Evolutionary conservation across 2,888 invertebrate genomes (phyloP).

Genomic region (Rhamnusium bicolor): DNA sequence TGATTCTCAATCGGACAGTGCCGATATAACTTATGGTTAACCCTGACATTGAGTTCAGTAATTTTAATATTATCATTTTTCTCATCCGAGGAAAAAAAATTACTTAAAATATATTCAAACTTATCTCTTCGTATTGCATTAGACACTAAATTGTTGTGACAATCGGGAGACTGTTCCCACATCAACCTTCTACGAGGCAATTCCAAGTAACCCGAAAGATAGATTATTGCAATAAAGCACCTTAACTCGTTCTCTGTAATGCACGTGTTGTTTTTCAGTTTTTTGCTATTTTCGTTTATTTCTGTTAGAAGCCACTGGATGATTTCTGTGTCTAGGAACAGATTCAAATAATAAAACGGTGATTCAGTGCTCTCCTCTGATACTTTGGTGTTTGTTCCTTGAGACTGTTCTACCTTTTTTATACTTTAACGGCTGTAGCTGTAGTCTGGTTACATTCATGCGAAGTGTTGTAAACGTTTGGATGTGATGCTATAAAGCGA

Average conservation of each 20-base stretch:
- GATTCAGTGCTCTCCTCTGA: not conserved
- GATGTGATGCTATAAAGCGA: not conserved
- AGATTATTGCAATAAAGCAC: not conserved
- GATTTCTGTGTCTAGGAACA: not conserved
- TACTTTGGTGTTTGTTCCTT: not conserved
- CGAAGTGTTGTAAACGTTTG: not conserved
- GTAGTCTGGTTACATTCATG: not conserved
- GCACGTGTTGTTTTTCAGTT: not conserved
- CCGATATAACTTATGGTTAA: not conserved
- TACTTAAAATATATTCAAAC: not conserved
- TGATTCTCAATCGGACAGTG: not conserved
- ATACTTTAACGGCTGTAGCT: no score
- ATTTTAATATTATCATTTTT: not conserved
- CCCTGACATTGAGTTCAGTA: not conserved
- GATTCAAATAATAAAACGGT: not conserved
- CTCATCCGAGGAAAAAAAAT: not conserved
- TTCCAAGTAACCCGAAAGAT: not conserved
- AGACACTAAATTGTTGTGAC: not conserved
- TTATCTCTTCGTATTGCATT: not conserved
- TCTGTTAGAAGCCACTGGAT: not conserved
- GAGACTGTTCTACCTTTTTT: not conserved
- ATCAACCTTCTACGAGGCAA: not conserved
- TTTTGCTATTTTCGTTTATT: not conserved
- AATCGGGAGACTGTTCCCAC: not conserved
- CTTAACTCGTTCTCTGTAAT: not conserved